Evolutionary conservation across 2,113 vertebrate species (phyloP).

Genomic region (Silurus asotus): DNA sequence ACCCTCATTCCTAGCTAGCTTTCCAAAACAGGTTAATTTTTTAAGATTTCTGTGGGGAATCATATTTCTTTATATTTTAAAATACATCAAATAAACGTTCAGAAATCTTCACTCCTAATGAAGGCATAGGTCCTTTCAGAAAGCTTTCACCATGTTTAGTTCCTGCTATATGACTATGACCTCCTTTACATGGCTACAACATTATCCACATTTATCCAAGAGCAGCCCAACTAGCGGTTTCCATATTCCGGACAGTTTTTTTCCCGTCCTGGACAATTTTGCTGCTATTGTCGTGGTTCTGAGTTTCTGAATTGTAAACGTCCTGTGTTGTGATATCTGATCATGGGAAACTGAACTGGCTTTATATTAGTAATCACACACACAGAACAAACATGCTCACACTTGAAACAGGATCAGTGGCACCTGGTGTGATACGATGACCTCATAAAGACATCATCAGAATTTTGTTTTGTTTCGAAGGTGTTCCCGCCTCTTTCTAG

Average conservation of each 20-base stretch:
- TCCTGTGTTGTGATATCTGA: not conserved
- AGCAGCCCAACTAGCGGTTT: too few species aligned
- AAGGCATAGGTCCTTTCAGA: not conserved
- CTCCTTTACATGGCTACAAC: too few species aligned
- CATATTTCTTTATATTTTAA: not conserved
- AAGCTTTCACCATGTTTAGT: not conserved
- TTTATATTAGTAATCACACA: not conserved
- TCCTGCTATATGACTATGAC: too few species aligned
- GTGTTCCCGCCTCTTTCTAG: not conserved
- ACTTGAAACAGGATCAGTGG: slow-evolving; percentile 8
- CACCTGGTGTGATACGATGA: not conserved
- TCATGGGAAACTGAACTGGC: slow-evolving; percentile 15
- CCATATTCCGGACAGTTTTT: too few species aligned
- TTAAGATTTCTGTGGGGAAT: not conserved
- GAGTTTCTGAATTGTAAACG: not conserved
- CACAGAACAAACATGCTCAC: not conserved
- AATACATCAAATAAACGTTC: not conserved
- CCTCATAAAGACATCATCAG: not conserved
- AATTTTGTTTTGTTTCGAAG: not conserved
- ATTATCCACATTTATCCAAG: too few species aligned
- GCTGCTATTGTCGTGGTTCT: too few species aligned
- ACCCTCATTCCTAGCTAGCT: not conserved
- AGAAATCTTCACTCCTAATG: not conserved
- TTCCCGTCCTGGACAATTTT: too few species aligned
- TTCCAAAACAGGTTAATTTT: not conserved